Base-by-base conservation (phyloP, 2,888 invertebrate species). In the Halocaridina rubra region DNA sequence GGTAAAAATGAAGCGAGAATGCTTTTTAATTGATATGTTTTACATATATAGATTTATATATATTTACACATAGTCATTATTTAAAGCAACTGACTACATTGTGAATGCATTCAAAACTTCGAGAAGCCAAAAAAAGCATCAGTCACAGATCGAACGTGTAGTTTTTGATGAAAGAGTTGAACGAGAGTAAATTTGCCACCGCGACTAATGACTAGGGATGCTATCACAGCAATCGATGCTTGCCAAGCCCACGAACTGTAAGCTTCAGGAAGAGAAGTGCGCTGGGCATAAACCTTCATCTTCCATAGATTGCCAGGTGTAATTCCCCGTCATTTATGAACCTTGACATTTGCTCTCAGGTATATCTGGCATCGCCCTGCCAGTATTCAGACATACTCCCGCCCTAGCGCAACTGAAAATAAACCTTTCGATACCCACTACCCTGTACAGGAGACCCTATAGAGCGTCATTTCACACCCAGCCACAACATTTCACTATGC, bases 211-310 rank as follows among this genome's bases (percentile, higher is more conserved):
- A 77, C 61, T 61, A 77, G 61, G 76, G 59, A 46, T 33, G n/a
- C 76, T 77, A 77, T 77, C 76, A 77, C 76, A 77, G 76, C 59
- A 77, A 46, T 59, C 59, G 59, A 53, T 57, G 57, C 76, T 53
- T 32, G 61, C 76, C 76, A 61, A 24, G 76, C 76, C 76, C 61
- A 61, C 76, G 59, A 77, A 61, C 76, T 19, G 61, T 61, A 8
- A 24, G 24, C 46, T 10, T 5, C 61, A 61, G 10, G 76, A 30
- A 61, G 32, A 30, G 57, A 57, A 61, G 61, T 32, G 76, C 32
- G 76, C 76, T 16, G 30, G 27, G 29, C n/a, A n/a, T n/a, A n/a
- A n/a, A 16, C 59, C n/a, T 33, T 77, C 61, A 22, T 59, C 76
- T 61, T n/a, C n/a, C 22, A 29, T 24, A 30, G 10, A 32, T 61